Percentiles rank a stretch among this genome's conserved stretches.
These are phyloP conservation scores for Chrysina gloriosa DNA, from an alignment of 2,888 invertebrate genomes.

Conservation along the genomic window DNA sequence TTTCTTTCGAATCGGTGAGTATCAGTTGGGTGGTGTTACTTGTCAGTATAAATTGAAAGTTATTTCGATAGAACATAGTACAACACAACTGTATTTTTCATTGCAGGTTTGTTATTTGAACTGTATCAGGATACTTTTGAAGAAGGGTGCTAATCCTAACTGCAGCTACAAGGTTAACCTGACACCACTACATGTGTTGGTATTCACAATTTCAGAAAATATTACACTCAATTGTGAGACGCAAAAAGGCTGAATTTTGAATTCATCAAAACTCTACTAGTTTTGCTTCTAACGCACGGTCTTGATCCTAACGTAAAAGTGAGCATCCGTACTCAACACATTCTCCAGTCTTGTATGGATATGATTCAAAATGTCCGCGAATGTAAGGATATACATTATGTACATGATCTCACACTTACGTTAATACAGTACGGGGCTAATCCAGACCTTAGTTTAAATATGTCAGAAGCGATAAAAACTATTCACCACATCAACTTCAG, in stretches of 20 bases:
- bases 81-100: too few relatives aligned
- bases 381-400: constrained; percentile 74
- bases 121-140: constrained; percentile 76
- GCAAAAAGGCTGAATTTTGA: constrained; percentile 76
- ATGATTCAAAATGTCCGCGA: constrained; percentile 77
- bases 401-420: constrained; percentile 77
- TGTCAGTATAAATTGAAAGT: too few relatives aligned
- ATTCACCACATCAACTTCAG: constrained; percentile 58
- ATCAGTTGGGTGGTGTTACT: too few relatives aligned
- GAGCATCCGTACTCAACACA: constrained; percentile 74
- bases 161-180: constrained; percentile 76
- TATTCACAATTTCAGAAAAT: constrained; percentile 78
- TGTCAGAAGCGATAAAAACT: constrained; percentile 64
- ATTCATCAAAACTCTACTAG: constrained; percentile 77
- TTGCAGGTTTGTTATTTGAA: constrained; percentile 76
- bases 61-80: too few relatives aligned
- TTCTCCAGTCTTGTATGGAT: constrained; percentile 76
- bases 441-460: constrained; percentile 73
- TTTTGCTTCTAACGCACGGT: constrained; percentile 74
- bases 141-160: constrained; percentile 80
- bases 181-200: constrained; percentile 76
- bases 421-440: constrained; percentile 81
- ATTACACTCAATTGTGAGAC: constrained; percentile 76
- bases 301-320: constrained; percentile 73
- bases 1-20: too few relatives aligned